A percentile compares a stretch with the other conserved stretches of the same genome.
Evolutionary conservation across 2,797 vertebrate species (phyloP).

Genomic region (Margarornis squamiger): DNA sequence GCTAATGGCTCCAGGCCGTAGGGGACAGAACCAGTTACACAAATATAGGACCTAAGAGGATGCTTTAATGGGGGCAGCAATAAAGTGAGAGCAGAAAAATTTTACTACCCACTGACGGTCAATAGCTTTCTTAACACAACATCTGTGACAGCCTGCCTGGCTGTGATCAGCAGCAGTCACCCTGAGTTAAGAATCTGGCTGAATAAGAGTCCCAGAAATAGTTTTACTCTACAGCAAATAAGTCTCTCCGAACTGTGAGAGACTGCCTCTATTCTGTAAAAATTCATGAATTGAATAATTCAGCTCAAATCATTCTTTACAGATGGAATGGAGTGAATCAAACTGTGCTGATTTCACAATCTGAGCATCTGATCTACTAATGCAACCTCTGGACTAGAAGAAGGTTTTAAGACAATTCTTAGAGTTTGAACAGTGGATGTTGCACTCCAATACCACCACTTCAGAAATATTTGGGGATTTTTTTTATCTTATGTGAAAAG

Average conservation of each 20-base stretch:
- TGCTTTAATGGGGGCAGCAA: slow-evolving; percentile 61
- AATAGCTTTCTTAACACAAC: slow-evolving; percentile 62
- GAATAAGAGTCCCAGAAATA: background rate
- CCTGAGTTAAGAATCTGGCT: background rate
- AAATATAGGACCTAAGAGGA: slow-evolving; percentile 65
- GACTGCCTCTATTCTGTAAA: background rate
- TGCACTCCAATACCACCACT: background rate
- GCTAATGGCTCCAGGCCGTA: background rate
- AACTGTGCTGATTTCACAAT: background rate
- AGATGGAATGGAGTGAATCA: background rate
- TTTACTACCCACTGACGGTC: slow-evolving; percentile 54
- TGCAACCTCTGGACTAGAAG: background rate
- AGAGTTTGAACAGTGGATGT: background rate
- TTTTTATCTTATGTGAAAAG: rapidly evolving
- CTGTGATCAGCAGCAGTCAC: background rate
- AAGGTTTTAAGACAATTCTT: background rate
- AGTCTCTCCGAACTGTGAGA: background rate
- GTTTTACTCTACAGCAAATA: background rate
- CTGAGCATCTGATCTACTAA: background rate
- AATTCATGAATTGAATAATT: background rate
- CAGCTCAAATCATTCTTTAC: background rate
- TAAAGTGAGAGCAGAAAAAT: slow-evolving; percentile 61
- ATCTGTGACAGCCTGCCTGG: slow-evolving; percentile 43
- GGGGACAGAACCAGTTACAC: slow-evolving; percentile 50
- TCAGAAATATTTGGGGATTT: background rate